These are phyloP conservation scores for Chesias legatella DNA, from an alignment of 2,888 invertebrate species.

Conservation along the genomic window DNA sequence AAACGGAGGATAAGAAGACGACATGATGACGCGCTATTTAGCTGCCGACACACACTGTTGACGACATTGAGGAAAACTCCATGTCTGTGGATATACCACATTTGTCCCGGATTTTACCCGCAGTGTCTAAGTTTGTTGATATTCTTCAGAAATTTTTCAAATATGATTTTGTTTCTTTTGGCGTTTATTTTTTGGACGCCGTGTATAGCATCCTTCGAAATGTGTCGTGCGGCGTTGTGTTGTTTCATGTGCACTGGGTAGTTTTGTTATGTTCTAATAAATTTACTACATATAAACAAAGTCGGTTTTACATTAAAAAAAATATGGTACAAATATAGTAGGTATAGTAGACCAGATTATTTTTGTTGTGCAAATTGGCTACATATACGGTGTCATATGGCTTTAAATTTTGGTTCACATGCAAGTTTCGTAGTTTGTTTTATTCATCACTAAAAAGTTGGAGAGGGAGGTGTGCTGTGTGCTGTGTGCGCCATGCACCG, in stretches of 20 bases:
- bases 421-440: too few relatives aligned
- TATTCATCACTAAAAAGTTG: too few relatives aligned
- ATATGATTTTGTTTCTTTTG: constrained; percentile 41
- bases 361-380: too few relatives aligned
- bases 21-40: constrained; percentile 32
- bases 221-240: constrained; percentile 41
- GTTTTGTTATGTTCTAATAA: neutral
- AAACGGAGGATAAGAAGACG: constrained; percentile 37
- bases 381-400: too few relatives aligned
- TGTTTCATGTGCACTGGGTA: constrained; percentile 42
- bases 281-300: too few relatives aligned
- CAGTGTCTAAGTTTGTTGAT: constrained; percentile 42
- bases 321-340: too few relatives aligned
- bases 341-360: too few relatives aligned
- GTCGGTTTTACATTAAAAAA: too few relatives aligned
- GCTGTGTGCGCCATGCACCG: too few relatives aligned
- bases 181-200: constrained; percentile 51
- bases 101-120: constrained; percentile 53
- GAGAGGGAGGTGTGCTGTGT: too few relatives aligned
- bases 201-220: constrained; percentile 47
- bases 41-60: constrained; percentile 44
- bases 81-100: constrained; percentile 52
- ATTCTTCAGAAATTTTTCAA: constrained; percentile 34
- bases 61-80: constrained; percentile 48
- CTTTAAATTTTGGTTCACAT: too few relatives aligned